A percentile compares a stretch with the other conserved stretches of the same genome.
phyloP scores from a whole-genome alignment of 2,113 vertebrate species.

The Illadopsis cleaveri region DNA sequence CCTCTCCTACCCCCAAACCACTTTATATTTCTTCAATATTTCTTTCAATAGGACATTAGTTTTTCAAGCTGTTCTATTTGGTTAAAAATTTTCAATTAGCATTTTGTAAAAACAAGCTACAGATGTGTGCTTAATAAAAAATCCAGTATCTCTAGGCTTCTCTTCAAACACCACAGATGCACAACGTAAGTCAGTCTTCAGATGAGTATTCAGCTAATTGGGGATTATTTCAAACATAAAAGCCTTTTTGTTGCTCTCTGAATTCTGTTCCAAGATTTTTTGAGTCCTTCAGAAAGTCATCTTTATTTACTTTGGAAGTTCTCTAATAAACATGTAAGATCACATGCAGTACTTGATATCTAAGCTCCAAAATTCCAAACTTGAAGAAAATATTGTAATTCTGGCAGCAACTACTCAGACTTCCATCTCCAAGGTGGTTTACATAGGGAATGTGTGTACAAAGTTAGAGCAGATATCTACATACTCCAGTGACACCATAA shows the following conservation, averaged over 20 bases:
- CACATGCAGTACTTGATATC: not conserved
- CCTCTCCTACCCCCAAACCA: not conserved
- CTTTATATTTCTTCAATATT: not conserved
- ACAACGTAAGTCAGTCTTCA: not conserved
- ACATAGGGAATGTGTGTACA: accelerated
- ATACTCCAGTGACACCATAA: not conserved
- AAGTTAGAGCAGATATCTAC: not conserved
- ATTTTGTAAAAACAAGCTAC: not conserved
- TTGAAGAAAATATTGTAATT: not conserved
- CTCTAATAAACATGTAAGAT: not conserved
- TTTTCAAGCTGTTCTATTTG: not conserved
- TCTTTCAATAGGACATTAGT: not conserved
- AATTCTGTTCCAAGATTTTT: not conserved
- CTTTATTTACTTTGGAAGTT: not conserved
- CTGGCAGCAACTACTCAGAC: not conserved
- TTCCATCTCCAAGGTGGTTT: not conserved
- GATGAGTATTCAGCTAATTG: not conserved
- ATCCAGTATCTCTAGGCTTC: not conserved
- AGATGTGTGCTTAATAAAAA: not conserved
- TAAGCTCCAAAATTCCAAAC: not conserved
- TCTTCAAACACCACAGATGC: not conserved
- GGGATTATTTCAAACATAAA: not conserved
- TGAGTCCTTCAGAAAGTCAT: not conserved
- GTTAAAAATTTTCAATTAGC: not conserved
- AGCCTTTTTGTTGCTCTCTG: not conserved